Evolutionary conservation across 2,797 vertebrate species (phyloP).

Genomic region (Enteromius paludinosus): DNA sequence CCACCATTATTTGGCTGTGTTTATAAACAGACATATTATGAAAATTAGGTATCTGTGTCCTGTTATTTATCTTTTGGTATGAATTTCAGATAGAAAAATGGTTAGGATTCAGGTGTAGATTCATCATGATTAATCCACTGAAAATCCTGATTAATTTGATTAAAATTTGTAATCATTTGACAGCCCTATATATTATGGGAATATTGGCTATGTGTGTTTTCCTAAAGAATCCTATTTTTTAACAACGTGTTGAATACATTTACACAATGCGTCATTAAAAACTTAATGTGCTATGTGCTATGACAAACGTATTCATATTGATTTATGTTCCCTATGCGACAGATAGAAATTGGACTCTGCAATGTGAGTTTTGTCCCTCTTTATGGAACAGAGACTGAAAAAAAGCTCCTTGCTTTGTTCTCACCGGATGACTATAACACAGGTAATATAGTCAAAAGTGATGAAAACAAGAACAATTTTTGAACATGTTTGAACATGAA

Average conservation of each 20-base stretch:
- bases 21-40: too few relatives aligned
- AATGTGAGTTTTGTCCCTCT: slow-evolving; percentile 83
- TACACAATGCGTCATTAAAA: background rate
- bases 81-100: too few relatives aligned
- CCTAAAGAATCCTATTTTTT: background rate
- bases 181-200: background rate
- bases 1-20: too few relatives aligned
- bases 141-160: too few relatives aligned
- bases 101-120: too few relatives aligned
- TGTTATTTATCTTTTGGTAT: too few relatives aligned
- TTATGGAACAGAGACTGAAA: slow-evolving; percentile 79
- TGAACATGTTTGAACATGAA: background rate
- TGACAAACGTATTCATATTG: background rate
- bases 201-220: background rate
- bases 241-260: background rate
- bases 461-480: background rate
- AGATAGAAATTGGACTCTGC: slow-evolving; percentile 81
- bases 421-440: slow-evolving; percentile 75
- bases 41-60: too few relatives aligned
- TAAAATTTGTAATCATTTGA: too few relatives aligned
- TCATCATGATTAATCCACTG: too few relatives aligned
- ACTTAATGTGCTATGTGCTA: background rate
- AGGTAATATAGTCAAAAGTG: slow-evolving; percentile 69
- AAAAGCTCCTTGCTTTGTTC: slow-evolving; percentile 87
- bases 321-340: slow-evolving; percentile 8